These are phyloP conservation scores for Scolanthus callimorphus DNA, from an alignment of 92 coral and sea anemone species.

Conservation along the genomic window DNA sequence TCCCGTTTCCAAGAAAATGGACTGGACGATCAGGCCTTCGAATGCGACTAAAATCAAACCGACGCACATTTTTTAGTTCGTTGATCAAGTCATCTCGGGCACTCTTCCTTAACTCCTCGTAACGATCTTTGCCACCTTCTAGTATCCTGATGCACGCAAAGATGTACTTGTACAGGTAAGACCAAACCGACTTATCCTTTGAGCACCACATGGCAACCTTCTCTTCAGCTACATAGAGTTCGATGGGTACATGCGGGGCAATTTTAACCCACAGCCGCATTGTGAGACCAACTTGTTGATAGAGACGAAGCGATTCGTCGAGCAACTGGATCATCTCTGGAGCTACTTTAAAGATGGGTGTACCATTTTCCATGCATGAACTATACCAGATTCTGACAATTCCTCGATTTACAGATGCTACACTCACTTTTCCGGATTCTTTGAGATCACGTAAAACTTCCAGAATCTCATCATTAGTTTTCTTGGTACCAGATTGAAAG, in stretches of 20 bases:
- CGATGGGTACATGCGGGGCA: conserved; percentile 47
- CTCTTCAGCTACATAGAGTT: conserved; percentile 33
- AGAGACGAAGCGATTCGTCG: conserved; percentile 34
- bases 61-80: conserved; percentile 24
- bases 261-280: conserved; percentile 66
- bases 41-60: conserved; percentile 30
- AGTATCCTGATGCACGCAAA: conserved; percentile 48
- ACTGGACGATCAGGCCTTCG: conserved; percentile 67
- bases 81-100: conserved; percentile 31
- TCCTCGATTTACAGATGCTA: conserved; percentile 49
- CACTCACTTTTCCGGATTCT: conserved; percentile 27
- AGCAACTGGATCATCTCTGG: conserved; percentile 16
- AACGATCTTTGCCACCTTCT: conserved; percentile 28
- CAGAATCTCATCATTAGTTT: conserved; percentile 17
- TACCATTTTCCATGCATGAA: conserved; percentile 5
- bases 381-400: conserved; percentile 39
- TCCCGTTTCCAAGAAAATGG: conserved; percentile 38
- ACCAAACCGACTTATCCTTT: conserved; percentile 41
- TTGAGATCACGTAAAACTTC: conserved; percentile 29
- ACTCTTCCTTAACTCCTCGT: conserved; percentile 16
- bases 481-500: conserved; percentile 7
- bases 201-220: conserved; percentile 44
- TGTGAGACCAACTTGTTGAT: conserved; percentile 31
- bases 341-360: conserved; percentile 20
- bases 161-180: conserved; percentile 47